Percentiles rank a stretch among this genome's conserved stretches.
These are phyloP conservation scores for Tolmerus cingulatus DNA, from an alignment of 2,888 invertebrate genomes.

Conservation along the genomic window DNA sequence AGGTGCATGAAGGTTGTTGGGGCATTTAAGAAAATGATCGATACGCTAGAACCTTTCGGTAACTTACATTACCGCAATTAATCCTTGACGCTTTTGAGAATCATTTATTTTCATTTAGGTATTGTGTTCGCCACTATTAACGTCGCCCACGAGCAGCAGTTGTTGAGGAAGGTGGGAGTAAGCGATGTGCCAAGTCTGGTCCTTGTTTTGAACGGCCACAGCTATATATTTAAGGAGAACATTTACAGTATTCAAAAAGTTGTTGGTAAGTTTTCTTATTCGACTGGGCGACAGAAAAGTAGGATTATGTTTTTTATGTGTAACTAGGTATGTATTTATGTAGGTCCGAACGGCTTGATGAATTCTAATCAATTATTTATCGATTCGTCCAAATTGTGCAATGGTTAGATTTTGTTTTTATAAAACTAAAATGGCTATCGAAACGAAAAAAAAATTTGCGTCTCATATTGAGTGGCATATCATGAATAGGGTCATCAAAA, in stretches of 20 bases:
- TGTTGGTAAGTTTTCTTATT: slow-evolving; percentile 69
- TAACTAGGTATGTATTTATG: no score
- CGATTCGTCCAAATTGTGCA: no score
- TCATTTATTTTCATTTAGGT: slow-evolving; percentile 49
- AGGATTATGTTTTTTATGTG: no score
- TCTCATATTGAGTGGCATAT: no score
- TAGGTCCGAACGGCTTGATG: no score
- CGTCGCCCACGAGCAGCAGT: slow-evolving; percentile 79
- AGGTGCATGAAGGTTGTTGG: slow-evolving; percentile 89
- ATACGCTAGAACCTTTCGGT: slow-evolving; percentile 86
- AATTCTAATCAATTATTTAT: no score
- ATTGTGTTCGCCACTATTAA: slow-evolving; percentile 84
- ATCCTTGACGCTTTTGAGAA: neutral
- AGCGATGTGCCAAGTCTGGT: slow-evolving; percentile 83
- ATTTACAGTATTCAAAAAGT: slow-evolving; percentile 80
- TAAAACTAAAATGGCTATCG: no score
- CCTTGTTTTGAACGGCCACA: slow-evolving; percentile 82
- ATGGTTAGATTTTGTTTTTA: no score
- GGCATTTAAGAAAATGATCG: slow-evolving; percentile 83
- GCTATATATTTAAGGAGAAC: slow-evolving; percentile 85
- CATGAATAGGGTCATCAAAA: no score
- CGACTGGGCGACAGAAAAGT: no score
- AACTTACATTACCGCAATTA: neutral
- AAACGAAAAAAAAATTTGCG: no score
- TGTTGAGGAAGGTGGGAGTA: slow-evolving; percentile 81